phyloP scores from a whole-genome alignment of 2,113 vertebrate genomes.

The Dryoscopus gambensis region DNA sequence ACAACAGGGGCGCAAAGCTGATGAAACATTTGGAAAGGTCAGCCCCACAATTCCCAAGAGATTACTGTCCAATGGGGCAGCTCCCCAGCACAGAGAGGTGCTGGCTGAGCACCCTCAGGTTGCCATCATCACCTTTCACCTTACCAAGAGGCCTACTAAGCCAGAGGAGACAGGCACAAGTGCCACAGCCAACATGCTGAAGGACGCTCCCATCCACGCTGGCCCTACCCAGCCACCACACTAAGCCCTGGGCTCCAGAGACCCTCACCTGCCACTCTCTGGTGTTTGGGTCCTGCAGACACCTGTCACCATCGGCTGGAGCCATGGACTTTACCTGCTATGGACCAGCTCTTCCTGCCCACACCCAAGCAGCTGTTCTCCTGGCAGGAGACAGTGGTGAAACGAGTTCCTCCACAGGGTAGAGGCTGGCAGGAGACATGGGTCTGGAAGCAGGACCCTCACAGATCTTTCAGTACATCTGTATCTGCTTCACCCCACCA shows the following conservation, averaged over 20 bases:
- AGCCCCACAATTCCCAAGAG: neutral
- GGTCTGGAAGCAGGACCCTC: neutral
- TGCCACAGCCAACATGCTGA: fast-evolving
- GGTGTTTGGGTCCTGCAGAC: neutral
- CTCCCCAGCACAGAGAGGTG: neutral
- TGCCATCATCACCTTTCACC: neutral
- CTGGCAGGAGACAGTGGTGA: neutral
- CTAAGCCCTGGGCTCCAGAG: neutral
- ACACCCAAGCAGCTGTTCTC: neutral
- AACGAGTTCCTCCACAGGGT: fast-evolving
- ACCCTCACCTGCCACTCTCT: neutral
- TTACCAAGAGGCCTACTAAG: neutral
- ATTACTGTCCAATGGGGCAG: fast-evolving
- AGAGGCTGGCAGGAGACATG: neutral
- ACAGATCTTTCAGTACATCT: neutral
- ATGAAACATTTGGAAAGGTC: neutral
- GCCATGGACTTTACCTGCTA: neutral
- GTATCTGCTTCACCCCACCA: neutral
- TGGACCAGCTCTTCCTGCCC: neutral
- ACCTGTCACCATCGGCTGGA: neutral
- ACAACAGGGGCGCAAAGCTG: neutral
- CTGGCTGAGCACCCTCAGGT: neutral
- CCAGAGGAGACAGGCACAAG: neutral
- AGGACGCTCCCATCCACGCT: fast-evolving
- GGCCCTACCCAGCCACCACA: neutral